Base-by-base conservation (phyloP, 64 coral and sea anemone species). In the Astreopora myriophthalma region DNA sequence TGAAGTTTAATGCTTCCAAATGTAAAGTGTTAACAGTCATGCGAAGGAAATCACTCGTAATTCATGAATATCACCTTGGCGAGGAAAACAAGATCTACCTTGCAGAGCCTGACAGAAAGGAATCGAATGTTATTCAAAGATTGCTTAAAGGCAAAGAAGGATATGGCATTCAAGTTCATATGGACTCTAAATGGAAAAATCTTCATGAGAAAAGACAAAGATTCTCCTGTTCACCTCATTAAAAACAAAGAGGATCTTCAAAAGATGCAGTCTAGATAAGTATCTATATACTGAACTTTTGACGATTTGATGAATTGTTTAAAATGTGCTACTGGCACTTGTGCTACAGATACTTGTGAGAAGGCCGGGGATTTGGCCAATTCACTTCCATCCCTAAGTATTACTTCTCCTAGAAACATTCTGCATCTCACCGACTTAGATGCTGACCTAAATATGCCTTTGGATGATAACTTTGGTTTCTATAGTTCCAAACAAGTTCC, bases 391-490 rank as follows among this genome's bases (percentile, higher is more conserved):
- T 57, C 51, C 51, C 14, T 57, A 17, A 76, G 74, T 36, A 76
- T 76, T 14, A 57, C 76, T 80, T 60, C 68, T 71, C 9, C 38
- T 24, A 87, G 37, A 23, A 73, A 68, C 51, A 48, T 87, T 64
- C 69, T 17, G 25, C 85, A 87, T 49, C 63, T 87, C 42, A 87
- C 85, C 32, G 71, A 71, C 68, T 87, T 44, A 40, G 69, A 87
- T 74, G 38, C 51, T 73, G 85, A 88, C 69, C 66, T 74, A 29
- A 88, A 88, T 38, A 73, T 88, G 85, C 85, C 85, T 26, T 20
- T 73, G 38, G 85, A 88, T 88, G 20, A 88, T 29, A 88, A 74
- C 69, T 88, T 88, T 88, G 55, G 66, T 71, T 88, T 73, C 42
- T 88, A 74, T 51, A 57, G 66, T 42, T 42, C 39, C n/a, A n/a